Conservation (phyloP, 2,113 vertebrate genomes). For the Lepus timidus region DNA sequence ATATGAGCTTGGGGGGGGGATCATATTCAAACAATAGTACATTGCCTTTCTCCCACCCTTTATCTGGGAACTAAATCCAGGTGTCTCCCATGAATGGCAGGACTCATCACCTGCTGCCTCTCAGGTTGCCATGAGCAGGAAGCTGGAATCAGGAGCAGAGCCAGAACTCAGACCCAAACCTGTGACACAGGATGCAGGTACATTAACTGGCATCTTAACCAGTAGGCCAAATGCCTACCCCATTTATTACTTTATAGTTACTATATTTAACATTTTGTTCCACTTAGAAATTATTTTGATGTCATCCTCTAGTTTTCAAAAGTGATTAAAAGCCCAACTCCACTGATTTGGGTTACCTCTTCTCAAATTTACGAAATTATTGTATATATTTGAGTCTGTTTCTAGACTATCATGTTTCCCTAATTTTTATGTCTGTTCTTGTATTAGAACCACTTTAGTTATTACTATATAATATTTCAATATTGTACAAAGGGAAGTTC, state of each 20-base stretch:
- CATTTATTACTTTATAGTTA: background rate
- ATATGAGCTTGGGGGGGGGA: too few relatives aligned
- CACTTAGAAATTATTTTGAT: conserved; percentile 4
- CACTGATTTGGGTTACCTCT: background rate
- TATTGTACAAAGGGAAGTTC: background rate
- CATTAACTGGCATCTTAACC: too few relatives aligned
- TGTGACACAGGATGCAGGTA: too few relatives aligned
- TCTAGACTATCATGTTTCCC: background rate
- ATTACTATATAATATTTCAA: background rate
- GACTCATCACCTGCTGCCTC: too few relatives aligned
- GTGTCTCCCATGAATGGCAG: too few relatives aligned
- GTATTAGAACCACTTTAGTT: background rate
- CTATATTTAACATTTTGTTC: conserved; percentile 23
- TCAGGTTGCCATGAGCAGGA: too few relatives aligned
- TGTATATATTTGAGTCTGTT: background rate
- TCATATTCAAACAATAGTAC: too few relatives aligned
- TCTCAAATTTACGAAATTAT: conserved; percentile 23
- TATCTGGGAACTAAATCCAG: too few relatives aligned
- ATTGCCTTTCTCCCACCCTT: too few relatives aligned
- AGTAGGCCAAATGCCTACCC: too few relatives aligned
- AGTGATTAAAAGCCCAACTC: background rate
- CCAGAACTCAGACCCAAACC: too few relatives aligned
- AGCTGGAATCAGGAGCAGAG: too few relatives aligned
- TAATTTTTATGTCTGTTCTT: conserved; percentile 8
- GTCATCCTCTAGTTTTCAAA: background rate